These are phyloP conservation scores for Chaetorhynchus papuensis DNA, from an alignment of 2,113 vertebrate genomes.

Conservation along the genomic window DNA sequence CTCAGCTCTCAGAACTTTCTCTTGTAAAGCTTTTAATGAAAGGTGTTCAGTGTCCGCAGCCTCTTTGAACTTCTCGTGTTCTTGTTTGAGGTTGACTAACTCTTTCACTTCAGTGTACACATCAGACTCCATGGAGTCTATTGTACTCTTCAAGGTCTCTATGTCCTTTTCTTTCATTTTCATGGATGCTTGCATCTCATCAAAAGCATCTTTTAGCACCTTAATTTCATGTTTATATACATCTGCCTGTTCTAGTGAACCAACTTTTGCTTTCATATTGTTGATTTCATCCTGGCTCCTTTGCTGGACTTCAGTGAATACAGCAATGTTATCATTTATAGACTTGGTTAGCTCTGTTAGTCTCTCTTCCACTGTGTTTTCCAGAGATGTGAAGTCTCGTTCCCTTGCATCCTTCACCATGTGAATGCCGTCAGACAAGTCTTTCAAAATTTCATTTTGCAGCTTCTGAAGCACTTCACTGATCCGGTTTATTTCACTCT, in stretches of 20 bases:
- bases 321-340: conserved; percentile 84
- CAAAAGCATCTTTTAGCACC: conserved; percentile 72
- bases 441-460: conserved; percentile 87
- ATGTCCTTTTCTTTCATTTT: conserved; percentile 69
- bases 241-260: conserved; percentile 67
- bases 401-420: conserved; percentile 90
- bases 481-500: conserved; percentile 83
- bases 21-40: conserved; percentile 74
- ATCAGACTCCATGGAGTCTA: conserved; percentile 81
- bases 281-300: conserved; percentile 83
- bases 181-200: conserved; percentile 73
- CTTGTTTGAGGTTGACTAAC: conserved; percentile 82
- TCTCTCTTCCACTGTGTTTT: conserved; percentile 88
- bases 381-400: conserved; percentile 86
- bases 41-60: conserved; percentile 71
- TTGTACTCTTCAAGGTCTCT: conserved; percentile 76
- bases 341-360: conserved; percentile 88
- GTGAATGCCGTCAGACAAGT: conserved; percentile 85
- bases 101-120: conserved; percentile 89
- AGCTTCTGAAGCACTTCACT: conserved; percentile 91
- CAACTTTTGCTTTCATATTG: conserved; percentile 79
- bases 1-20: conserved; percentile 74
- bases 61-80: conserved; percentile 81
- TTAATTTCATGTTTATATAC: conserved; percentile 75
- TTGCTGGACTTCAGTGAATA: conserved; percentile 86